These are phyloP conservation scores for Onychomys arenicola DNA, from an alignment of 2,797 vertebrate genomes.

Conservation along the genomic window DNA sequence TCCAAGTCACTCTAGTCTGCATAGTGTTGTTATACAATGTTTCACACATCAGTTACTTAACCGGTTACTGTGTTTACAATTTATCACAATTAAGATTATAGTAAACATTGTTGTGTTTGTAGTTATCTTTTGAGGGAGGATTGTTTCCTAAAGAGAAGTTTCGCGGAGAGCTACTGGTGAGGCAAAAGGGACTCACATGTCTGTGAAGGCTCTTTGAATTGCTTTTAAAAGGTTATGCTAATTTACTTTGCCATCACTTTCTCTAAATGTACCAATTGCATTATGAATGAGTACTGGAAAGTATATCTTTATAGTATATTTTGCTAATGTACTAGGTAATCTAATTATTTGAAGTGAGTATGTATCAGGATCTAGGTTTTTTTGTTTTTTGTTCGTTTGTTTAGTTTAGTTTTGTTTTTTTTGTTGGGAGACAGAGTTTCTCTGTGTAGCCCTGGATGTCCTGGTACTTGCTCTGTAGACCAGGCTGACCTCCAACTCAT, in stretches of 20 bases:
- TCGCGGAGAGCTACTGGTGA: constrained; percentile 41
- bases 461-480: not conserved
- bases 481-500: not conserved
- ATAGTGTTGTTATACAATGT: constrained; percentile 9
- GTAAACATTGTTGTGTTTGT: not conserved
- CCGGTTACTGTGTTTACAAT: constrained; percentile 43
- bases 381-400: too few species aligned
- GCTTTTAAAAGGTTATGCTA: constrained; percentile 45
- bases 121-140: not conserved
- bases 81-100: constrained; percentile 25
- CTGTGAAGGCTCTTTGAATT: constrained; percentile 6
- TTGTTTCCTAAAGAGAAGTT: constrained; percentile 28
- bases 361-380: not conserved
- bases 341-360: not conserved
- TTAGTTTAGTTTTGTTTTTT: not conserved
- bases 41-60: constrained; percentile 5
- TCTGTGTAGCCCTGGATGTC: not conserved
- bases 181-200: constrained; percentile 7
- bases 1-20: not conserved
- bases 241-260: not conserved
- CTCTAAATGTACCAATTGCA: not conserved
- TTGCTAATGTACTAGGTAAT: not conserved
- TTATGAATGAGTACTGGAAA: not conserved
- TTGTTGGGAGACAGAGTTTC: not conserved
- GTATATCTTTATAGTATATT: not conserved